These are phyloP conservation scores for Luperina nickerlii DNA, from an alignment of 2,888 invertebrate species.

Conservation along the genomic window DNA sequence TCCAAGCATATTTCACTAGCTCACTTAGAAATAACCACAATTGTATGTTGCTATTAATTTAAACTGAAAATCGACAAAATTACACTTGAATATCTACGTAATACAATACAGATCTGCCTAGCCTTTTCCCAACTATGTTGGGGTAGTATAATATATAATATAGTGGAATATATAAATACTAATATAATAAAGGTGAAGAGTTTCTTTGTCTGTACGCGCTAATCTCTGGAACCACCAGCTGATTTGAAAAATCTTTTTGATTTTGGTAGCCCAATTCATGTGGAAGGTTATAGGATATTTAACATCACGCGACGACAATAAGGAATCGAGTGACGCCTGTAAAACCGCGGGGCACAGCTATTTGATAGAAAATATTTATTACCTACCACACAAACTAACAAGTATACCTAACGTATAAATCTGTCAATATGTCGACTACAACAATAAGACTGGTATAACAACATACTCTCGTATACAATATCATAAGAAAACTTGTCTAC, in stretches of 20 bases:
- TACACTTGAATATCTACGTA: neutral
- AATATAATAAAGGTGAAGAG: neutral
- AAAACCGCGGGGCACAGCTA: neutral
- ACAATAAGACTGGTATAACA: slow-evolving; percentile 24
- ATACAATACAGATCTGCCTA: no score
- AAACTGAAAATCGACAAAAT: neutral
- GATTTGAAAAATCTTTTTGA: neutral
- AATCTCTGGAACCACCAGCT: neutral
- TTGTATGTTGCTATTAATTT: neutral
- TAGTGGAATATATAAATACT: neutral
- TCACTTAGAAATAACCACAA: neutral
- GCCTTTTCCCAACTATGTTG: no score
- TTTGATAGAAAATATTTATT: neutral
- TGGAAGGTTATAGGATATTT: neutral
- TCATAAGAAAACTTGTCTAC: slow-evolving; percentile 44
- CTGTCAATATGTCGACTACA: slow-evolving; percentile 39
- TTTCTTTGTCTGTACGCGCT: neutral
- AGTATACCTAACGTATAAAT: slow-evolving; percentile 41
- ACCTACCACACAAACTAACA: neutral
- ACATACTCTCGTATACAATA: slow-evolving; percentile 21
- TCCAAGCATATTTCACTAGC: neutral
- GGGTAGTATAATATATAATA: no score
- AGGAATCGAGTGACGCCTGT: neutral
- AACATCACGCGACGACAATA: neutral
- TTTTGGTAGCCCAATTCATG: neutral